phyloP scores from a whole-genome alignment of 2,888 invertebrate species.

The Leptinotarsa tumamoca region DNA sequence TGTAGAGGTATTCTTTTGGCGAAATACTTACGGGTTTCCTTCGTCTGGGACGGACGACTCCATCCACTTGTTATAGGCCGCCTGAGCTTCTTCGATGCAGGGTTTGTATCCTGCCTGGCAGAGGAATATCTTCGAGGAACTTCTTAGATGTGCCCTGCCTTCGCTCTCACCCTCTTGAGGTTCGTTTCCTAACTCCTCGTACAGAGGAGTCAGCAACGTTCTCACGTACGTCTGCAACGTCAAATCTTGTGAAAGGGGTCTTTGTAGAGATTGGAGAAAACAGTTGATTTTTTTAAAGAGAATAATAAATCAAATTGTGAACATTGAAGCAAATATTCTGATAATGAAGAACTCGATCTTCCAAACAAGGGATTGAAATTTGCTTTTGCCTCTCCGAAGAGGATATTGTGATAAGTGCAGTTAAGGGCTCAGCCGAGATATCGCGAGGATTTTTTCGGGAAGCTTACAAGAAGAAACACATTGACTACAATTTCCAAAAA shows the following conservation, averaged over 20 bases:
- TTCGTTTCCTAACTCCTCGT: slow-evolving; percentile 74
- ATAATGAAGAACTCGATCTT: too few relatives aligned
- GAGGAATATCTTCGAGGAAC: slow-evolving; percentile 77
- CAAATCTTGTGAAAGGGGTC: not conserved
- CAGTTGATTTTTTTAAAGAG: too few relatives aligned
- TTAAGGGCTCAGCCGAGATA: too few relatives aligned
- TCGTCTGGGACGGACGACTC: slow-evolving; percentile 78
- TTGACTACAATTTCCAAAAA: too few relatives aligned
- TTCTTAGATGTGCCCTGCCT: slow-evolving; percentile 77
- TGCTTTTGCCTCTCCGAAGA: too few relatives aligned
- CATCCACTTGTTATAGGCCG: slow-evolving; percentile 82
- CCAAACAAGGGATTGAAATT: too few relatives aligned
- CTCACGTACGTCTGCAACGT: slow-evolving; percentile 76
- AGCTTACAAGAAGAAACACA: too few relatives aligned
- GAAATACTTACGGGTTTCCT: slow-evolving; percentile 78
- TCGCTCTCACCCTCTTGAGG: slow-evolving; percentile 72
- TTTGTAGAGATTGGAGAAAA: too few relatives aligned
- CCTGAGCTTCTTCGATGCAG: slow-evolving; percentile 81
- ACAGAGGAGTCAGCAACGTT: slow-evolving; percentile 77
- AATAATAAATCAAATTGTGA: too few relatives aligned
- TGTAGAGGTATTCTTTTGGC: not conserved
- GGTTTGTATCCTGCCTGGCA: slow-evolving; percentile 82
- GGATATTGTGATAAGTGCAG: too few relatives aligned
- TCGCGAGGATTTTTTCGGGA: too few relatives aligned
- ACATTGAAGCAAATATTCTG: too few relatives aligned